Base-by-base conservation (phyloP, 2,113 vertebrate species). In the Gavia stellata region DNA sequence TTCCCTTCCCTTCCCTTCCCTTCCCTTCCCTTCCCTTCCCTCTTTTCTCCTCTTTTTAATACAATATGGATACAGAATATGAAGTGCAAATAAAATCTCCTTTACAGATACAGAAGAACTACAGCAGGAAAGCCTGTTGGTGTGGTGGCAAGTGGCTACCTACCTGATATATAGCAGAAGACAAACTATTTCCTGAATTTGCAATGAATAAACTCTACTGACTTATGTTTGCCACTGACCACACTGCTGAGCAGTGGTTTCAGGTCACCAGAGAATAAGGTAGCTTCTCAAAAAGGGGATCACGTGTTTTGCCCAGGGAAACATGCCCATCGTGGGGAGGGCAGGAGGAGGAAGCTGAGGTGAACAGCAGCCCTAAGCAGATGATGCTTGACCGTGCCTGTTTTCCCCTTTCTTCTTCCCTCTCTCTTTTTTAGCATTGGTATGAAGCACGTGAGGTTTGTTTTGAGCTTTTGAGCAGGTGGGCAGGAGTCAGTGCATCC, bases 291-390 rank as follows among this genome's bases (percentile, higher is more conserved):
- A 49, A 40, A 55, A 10, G 1, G 5, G 14, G 9, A 56, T 5
- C 9, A 25, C 0, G 0, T 14, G 5, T 82, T 56, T 45, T 62
- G 4, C 3, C 1, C 2, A 24, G 10, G 42, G 24, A 53, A 47
- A 25, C 4, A 0, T 40, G 36, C 9, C 33, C 15, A 7, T 12
- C 1, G 1, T 33, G 40, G 21, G 24, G 16, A 58, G 10, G 6
- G 4, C 9, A 68, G 7, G 53, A 17, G 1, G 2, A 59, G 12
- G 50, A 66, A 66, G 16, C 6, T 59, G 52, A 33, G 4, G 20
- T 45, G 29, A 66, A 29, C 5, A 34, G 44, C 34, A 74, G 18
- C 36, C 12, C 26, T 66, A 19, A 47, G 18, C 17, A 90, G 15
- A 44, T 44, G 15, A 5, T 33, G 20, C 33, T 44, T 58, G 58